Evolutionary conservation across 2,113 vertebrate species (phyloP), one percentile per base, ranked within the genome.

Genomic region (Empidonax alnorum): DNA sequence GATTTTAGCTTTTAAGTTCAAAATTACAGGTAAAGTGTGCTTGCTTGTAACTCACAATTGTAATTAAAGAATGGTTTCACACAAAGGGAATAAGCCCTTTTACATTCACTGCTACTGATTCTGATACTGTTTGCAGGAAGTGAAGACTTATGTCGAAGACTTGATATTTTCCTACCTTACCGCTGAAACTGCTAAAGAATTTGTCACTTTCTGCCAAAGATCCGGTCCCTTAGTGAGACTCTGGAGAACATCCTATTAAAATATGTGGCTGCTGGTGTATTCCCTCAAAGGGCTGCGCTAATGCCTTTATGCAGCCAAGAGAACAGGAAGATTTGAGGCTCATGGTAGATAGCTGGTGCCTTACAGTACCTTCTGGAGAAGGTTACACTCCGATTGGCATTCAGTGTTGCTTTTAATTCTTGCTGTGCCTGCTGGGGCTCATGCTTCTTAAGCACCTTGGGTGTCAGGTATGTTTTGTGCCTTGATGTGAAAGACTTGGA

Each of bases 121-220:
- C 18, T 63, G 33, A 30, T 75, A 10, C 30, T 79, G 39, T 62
- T 58, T 59, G 33, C 5, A 23, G 44, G 33, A 79, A 41, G 18
- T 37, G 28, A 39, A 80, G n/a, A 14, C 44, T 88, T 62, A 2
- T 0, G 0, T 44, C 59, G 24, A 65, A 87, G 27, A 13, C 20
- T 49, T 71, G 68, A 0, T 16, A 3, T 55, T 81, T 72, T 79
- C 35, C 22, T 42, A 7, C 16, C 22, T 65, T 72, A 49, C 6
- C 6, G 27, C 37, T 65, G 23, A 27, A 79, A 63, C 33, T 24
- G 21, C 39, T 49, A 3, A 87, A 47, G 44, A 11, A 10, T 56
- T 88, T 84, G 47, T 90, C 22, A 17, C 31, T 77, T 56, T 33
- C 12, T 81, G 55, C 46, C 20, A 30, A 21, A 82, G 37, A 28